phyloP scores from a whole-genome alignment of 2,888 invertebrate species.

The Apoderus coryli region DNA sequence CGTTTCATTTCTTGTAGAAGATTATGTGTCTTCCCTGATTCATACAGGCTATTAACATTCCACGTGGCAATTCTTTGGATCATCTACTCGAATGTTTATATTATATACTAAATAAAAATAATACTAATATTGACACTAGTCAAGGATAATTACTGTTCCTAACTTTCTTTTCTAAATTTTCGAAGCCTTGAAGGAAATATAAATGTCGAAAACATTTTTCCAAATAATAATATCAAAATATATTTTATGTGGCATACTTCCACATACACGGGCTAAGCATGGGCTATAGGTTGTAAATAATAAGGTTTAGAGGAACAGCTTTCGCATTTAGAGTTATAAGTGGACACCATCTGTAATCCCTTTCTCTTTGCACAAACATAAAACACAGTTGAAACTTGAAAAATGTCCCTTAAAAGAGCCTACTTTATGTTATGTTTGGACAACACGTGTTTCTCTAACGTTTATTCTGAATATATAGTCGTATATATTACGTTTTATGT shows the following conservation, averaged over 20 bases:
- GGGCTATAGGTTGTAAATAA: too few relatives aligned
- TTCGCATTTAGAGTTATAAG: too few relatives aligned
- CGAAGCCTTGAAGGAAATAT: background rate
- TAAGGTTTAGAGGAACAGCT: too few relatives aligned
- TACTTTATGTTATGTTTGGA: conserved; percentile 25
- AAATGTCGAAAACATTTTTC: too few relatives aligned
- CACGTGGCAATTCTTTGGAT: too few relatives aligned
- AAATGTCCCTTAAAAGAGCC: background rate
- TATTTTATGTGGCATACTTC: too few relatives aligned
- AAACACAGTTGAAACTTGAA: background rate
- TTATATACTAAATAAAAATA: background rate
- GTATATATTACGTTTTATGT: conserved; percentile 29
- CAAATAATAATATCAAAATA: too few relatives aligned
- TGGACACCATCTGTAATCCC: conserved; percentile 2
- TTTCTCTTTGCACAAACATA: background rate
- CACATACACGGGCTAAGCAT: too few relatives aligned
- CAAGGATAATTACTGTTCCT: background rate
- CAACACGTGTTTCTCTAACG: conserved; percentile 31
- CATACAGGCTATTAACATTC: too few relatives aligned
- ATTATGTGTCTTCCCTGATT: too few relatives aligned
- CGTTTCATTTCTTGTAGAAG: too few relatives aligned
- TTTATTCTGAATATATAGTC: conserved; percentile 30
- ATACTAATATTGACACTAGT: conserved; percentile 3
- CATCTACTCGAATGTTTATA: too few relatives aligned
- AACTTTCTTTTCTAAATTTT: background rate